Conservation (phyloP, 2,113 vertebrate genomes). For the human (Homo sapiens) region DNA sequence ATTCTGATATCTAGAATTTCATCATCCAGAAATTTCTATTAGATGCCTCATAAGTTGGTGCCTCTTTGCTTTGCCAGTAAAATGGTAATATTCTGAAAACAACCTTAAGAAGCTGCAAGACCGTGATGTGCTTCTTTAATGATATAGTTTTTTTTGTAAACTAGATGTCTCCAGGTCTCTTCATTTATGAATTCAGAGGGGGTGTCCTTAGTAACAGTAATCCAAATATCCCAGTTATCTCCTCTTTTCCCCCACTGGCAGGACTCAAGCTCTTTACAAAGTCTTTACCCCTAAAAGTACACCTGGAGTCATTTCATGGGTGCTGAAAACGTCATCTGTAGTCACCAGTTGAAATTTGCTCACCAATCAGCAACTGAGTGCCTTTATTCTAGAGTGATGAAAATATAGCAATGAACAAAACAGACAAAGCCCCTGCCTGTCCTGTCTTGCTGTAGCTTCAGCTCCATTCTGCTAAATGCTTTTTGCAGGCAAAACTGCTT, state of each 20-base stretch:
- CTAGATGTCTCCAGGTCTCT: constrained; percentile 24
- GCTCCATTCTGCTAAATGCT: not conserved
- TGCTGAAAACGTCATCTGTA: not conserved
- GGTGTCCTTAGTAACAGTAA: constrained; percentile 39
- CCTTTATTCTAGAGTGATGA: not conserved
- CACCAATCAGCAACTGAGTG: not conserved
- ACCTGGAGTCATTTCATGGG: not conserved
- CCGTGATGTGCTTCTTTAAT: not conserved
- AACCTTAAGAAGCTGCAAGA: constrained; percentile 36
- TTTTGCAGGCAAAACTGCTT: not conserved
- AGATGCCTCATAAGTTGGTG: not conserved
- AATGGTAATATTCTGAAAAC: constrained; percentile 26
- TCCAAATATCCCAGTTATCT: not conserved
- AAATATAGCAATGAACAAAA: not conserved
- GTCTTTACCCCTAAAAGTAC: not conserved
- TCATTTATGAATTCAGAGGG: not conserved
- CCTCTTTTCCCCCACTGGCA: not conserved
- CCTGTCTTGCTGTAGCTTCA: not conserved
- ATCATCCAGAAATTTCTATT: not conserved
- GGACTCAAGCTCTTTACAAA: not conserved
- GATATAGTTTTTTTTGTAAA: constrained; percentile 35
- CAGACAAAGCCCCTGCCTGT: not conserved
- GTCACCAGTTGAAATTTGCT: not conserved
- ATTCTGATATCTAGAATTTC: not conserved
- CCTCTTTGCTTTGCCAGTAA: constrained; percentile 46